Evolutionary conservation across 2,888 invertebrate species (phyloP).

Genomic region (Cephus rjabovi): DNA sequence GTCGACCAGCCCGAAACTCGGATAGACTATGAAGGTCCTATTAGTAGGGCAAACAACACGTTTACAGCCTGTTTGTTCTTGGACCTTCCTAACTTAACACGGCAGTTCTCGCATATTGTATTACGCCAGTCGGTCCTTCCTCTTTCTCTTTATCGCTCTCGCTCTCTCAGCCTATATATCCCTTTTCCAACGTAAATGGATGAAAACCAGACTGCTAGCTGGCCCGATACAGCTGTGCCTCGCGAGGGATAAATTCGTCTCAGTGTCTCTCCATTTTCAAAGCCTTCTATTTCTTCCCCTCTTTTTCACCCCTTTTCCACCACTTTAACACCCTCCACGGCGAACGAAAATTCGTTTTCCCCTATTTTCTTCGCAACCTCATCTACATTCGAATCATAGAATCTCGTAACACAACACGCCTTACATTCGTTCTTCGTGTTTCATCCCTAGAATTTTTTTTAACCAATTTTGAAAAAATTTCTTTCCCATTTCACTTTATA

Average conservation of each 20-base stretch:
- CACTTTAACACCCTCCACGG: not conserved
- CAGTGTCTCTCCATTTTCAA: not conserved
- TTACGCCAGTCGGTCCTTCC: not conserved
- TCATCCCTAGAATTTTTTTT: not conserved
- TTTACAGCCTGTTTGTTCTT: slow-evolving; percentile 17
- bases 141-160: not conserved
- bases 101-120: slow-evolving; percentile 5
- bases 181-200: not conserved
- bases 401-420: not conserved
- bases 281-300: not conserved
- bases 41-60: slow-evolving; percentile 20
- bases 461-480: not conserved
- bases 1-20: slow-evolving; percentile 4
- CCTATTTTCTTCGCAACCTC: not conserved
- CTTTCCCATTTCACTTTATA: not conserved
- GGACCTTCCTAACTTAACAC: slow-evolving; percentile 8
- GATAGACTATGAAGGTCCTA: slow-evolving; percentile 18
- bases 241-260: not conserved
- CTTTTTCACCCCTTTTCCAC: not conserved
- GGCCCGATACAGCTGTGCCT: not conserved
- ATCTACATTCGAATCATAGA: not conserved
- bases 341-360: not conserved
- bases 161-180: not conserved
- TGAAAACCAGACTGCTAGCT: not conserved
- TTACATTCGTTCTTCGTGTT: no score